Evolutionary conservation across 2,113 vertebrate genomes (phyloP).

Genomic region (Drymodes brunneopygia): DNA sequence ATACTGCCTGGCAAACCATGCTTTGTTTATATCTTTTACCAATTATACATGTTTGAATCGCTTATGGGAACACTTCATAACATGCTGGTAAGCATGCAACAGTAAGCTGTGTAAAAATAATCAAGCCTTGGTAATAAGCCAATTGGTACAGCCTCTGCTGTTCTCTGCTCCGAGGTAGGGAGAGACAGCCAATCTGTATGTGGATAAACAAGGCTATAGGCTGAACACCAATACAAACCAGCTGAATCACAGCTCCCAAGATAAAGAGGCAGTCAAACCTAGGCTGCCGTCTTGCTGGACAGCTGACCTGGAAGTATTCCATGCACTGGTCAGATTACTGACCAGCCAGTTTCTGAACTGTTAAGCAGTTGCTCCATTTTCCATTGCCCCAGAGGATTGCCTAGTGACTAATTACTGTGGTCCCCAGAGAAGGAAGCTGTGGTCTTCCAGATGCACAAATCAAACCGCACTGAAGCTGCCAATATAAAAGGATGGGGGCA

Average conservation of each 20-base stretch:
- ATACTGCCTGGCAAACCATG: background rate
- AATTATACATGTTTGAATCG: constrained; percentile 3
- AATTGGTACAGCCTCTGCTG: background rate
- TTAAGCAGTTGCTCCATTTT: background rate
- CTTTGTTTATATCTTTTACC: constrained; percentile 19
- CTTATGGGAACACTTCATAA: background rate
- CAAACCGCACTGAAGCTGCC: background rate
- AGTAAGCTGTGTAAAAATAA: constrained; percentile 17
- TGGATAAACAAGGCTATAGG: background rate
- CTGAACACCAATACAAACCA: background rate
- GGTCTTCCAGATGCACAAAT: background rate
- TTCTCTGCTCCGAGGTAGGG: background rate
- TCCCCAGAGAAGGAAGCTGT: background rate
- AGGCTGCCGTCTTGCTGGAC: background rate
- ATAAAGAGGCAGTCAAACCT: background rate
- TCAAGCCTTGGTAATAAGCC: background rate
- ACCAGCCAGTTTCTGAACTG: background rate
- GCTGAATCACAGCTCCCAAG: background rate
- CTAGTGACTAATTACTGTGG: background rate
- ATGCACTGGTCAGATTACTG: background rate
- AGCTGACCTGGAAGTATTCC: background rate
- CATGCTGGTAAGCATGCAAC: background rate
- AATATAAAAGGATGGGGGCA: background rate
- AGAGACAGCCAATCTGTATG: background rate
- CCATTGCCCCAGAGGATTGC: background rate